A percentile compares a stretch with the other conserved stretches of the same genome.
These are phyloP conservation scores for Falco berigora DNA, from an alignment of 2,797 vertebrate genomes.

Conservation along the genomic window DNA sequence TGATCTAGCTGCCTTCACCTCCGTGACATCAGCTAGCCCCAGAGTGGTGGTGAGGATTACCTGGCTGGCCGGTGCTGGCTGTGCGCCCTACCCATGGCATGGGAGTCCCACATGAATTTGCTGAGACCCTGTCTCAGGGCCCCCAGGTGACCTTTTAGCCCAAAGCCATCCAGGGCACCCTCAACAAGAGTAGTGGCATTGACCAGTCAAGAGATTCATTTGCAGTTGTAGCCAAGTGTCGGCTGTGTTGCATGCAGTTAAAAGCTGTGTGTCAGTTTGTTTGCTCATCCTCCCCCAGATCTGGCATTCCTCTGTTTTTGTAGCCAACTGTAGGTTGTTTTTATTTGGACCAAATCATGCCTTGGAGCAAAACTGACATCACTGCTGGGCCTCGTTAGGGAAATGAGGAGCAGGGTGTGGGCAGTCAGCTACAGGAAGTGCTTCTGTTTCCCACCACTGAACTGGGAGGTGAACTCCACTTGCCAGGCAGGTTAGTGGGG, in stretches of 20 bases:
- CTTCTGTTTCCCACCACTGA: slow-evolving; percentile 22
- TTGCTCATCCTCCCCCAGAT: neutral
- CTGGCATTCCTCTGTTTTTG: neutral
- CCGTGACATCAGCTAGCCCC: neutral
- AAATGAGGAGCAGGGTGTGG: slow-evolving; percentile 20
- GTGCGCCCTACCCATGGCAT: neutral
- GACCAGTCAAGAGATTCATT: neutral
- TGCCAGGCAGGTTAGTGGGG: slow-evolving; percentile 52
- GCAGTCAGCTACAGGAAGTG: neutral
- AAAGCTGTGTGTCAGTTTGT: neutral
- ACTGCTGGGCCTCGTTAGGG: slow-evolving; percentile 17
- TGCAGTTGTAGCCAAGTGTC: neutral
- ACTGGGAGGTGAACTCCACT: slow-evolving; percentile 9
- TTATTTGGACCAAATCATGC: neutral
- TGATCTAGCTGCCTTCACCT: neutral
- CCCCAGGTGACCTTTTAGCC: neutral
- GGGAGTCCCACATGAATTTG: neutral
- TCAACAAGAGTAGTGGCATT: neutral
- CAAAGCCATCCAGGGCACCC: neutral
- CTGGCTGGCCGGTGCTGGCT: rapidly evolving
- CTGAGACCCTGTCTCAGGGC: neutral
- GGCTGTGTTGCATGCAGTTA: neutral
- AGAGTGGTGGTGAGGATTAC: rapidly evolving
- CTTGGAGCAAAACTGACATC: slow-evolving; percentile 23
- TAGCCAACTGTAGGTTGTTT: neutral